Conservation (phyloP, 2,888 invertebrate species). For the Ectemnius lituratus region DNA sequence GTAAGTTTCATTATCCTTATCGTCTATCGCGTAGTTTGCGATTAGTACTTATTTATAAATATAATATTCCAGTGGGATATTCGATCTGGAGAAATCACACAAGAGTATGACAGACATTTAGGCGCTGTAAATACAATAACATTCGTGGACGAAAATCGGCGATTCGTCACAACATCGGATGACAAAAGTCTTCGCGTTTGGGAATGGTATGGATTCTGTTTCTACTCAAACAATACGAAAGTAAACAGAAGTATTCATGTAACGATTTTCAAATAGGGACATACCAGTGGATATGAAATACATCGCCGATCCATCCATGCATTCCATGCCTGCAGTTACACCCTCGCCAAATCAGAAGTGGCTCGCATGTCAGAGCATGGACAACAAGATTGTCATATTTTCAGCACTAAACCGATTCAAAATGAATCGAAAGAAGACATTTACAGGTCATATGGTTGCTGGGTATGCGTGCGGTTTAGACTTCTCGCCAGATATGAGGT, state of each 20-base stretch:
- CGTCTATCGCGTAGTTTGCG: too few relatives aligned
- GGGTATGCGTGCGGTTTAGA: conserved; percentile 98
- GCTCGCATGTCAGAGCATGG: conserved; percentile 99
- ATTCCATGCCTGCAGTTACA: conserved; percentile 98
- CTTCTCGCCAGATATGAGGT: conserved; percentile 99
- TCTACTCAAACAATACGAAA: neutral
- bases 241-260: neutral
- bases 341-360: conserved; percentile 98
- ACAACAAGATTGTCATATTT: conserved; percentile 99
- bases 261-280: conserved; percentile 79
- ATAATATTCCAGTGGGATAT: conserved; percentile 91
- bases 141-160: conserved; percentile 98
- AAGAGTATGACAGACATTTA: conserved; percentile 98
- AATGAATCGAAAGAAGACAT: conserved; percentile 98
- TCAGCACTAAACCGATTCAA: conserved; percentile 98
- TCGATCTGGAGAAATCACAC: conserved; percentile 95
- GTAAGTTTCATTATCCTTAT: conserved; percentile 81
- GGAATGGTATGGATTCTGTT: conserved; percentile 88
- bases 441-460: conserved; percentile 99
- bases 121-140: conserved; percentile 99
- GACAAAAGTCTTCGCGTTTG: conserved; percentile 99
- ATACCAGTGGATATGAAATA: conserved; percentile 99
- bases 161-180: conserved; percentile 99
- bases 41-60: neutral
- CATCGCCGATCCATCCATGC: conserved; percentile 99